Conservation (phyloP, 2,113 vertebrate genomes). For the Albula goreensis region DNA sequence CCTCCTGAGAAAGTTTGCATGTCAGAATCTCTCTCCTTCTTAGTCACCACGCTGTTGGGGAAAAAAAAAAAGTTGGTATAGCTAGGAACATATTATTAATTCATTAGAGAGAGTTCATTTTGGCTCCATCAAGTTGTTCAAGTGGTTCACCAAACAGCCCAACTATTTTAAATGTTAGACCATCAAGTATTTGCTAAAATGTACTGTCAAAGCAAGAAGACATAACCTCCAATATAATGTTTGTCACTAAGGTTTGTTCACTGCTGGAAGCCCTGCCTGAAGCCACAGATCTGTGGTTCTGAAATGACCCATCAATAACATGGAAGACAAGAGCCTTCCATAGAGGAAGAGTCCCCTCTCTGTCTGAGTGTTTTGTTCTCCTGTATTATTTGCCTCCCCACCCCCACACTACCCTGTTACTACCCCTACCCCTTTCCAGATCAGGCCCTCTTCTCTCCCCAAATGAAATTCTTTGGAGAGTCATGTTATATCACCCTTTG, state of each 20-base stretch:
- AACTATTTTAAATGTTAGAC: neutral
- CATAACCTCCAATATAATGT: neutral
- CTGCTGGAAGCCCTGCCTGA: neutral
- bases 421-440: slow-evolving; percentile 49
- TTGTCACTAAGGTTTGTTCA: neutral
- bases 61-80: slow-evolving; percentile 57
- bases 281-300: neutral
- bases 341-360: slow-evolving; percentile 24
- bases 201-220: neutral
- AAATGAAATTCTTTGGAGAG: slow-evolving; percentile 77
- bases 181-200: neutral
- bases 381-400: slow-evolving; percentile 21
- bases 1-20: slow-evolving; percentile 57
- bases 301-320: neutral
- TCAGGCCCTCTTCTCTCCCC: slow-evolving; percentile 59
- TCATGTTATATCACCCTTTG: slow-evolving; percentile 81
- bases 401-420: slow-evolving; percentile 22
- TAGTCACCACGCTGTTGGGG: slow-evolving; percentile 53
- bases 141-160: neutral
- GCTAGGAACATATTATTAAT: neutral
- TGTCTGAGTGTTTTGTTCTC: slow-evolving; percentile 17
- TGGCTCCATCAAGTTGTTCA: neutral
- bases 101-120: neutral
- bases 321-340: slow-evolving; percentile 13
- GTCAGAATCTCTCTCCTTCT: slow-evolving; percentile 58